These are phyloP conservation scores for Drosophila sordidula DNA, from an alignment of 2,888 invertebrate species.

Conservation along the genomic window DNA sequence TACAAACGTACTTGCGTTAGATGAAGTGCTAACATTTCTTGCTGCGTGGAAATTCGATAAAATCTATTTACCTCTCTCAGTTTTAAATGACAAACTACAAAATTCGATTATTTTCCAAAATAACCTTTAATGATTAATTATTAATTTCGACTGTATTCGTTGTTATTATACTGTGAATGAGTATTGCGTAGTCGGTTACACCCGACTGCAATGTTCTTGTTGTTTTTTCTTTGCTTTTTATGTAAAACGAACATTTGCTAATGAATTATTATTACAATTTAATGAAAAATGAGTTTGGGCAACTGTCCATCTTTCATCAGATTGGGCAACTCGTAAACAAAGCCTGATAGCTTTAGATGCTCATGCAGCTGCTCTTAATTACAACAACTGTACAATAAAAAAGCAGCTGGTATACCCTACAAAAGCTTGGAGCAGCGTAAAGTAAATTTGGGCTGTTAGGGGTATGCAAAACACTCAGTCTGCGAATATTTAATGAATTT, in stretches of 20 bases:
- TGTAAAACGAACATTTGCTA: conserved; percentile 59
- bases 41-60: too few species aligned
- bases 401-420: conserved; percentile 47
- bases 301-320: conserved; percentile 51
- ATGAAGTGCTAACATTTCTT: too few species aligned
- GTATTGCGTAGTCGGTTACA: too few species aligned
- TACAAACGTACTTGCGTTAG: too few species aligned
- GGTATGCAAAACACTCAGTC: conserved; percentile 21
- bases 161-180: too few species aligned
- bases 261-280: conserved; percentile 81
- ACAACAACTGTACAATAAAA: conserved; percentile 54
- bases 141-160: too few species aligned
- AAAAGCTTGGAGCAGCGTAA: neutral
- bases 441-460: conserved; percentile 1
- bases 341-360: conserved; percentile 9
- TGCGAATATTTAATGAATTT: conserved; percentile 26
- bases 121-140: too few species aligned
- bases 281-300: conserved; percentile 70
- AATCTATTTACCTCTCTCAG: too few species aligned
- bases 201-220: neutral
- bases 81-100: too few species aligned
- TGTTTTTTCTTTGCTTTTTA: conserved; percentile 26
- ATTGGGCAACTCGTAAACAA: conserved; percentile 58
- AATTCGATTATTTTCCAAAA: too few species aligned
- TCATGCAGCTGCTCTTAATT: conserved; percentile 59